Evolutionary conservation across 2,888 invertebrate species (phyloP).

Genomic region (Cremastinae sp.): DNA sequence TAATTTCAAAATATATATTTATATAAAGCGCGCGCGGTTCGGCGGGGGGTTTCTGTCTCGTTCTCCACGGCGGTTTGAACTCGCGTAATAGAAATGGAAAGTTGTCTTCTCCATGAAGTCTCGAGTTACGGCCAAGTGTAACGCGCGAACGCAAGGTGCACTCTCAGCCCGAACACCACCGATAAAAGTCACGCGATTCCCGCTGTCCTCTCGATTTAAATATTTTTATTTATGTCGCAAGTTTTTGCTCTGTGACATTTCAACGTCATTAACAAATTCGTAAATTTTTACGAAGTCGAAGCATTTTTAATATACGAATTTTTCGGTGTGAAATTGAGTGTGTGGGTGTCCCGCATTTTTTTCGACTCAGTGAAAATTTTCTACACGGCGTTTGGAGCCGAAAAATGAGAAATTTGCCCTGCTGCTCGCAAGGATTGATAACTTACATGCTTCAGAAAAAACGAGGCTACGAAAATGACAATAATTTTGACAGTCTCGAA

Average conservation of each 20-base stretch:
- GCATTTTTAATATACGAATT: too few relatives aligned
- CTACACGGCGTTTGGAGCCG: background rate
- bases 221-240: background rate
- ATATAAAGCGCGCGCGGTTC: background rate
- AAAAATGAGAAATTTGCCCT: conserved; percentile 64
- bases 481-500: conserved; percentile 63
- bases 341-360: too few relatives aligned
- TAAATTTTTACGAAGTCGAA: too few relatives aligned
- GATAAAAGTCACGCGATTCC: conserved; percentile 30
- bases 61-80: conserved; percentile 56
- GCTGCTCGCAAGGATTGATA: conserved; percentile 62
- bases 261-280: too few relatives aligned
- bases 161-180: conserved; percentile 44
- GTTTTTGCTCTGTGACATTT: background rate
- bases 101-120: conserved; percentile 69
- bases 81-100: conserved; percentile 74
- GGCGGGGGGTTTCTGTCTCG: conserved; percentile 39
- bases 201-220: conserved; percentile 21
- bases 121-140: conserved; percentile 36
- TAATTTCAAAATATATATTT: conserved; percentile 1
- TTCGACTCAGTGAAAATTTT: conserved; percentile 1
- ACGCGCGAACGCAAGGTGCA: conserved; percentile 36
- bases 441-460: conserved; percentile 60
- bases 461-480: conserved; percentile 44
- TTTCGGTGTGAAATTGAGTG: background rate